phyloP scores from a whole-genome alignment of 2,797 vertebrate genomes.

The Pangasius larnaudii region DNA sequence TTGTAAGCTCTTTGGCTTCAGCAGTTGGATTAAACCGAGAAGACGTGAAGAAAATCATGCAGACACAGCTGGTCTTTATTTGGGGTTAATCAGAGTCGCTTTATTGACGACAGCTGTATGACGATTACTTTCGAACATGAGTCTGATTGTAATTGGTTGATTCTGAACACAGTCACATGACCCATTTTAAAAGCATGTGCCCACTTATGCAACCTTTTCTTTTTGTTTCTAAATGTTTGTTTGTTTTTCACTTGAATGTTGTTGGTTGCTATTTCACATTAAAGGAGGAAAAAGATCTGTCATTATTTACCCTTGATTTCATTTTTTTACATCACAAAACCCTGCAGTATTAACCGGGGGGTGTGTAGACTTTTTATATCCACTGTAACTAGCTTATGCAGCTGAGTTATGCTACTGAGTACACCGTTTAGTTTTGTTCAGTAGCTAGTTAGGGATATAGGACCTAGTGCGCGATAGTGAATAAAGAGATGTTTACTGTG shows the following conservation, averaged over 20 bases:
- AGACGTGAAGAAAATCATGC: not conserved
- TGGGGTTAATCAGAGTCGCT: not conserved
- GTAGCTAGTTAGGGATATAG: not conserved
- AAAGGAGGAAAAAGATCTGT: not conserved
- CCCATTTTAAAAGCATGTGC: not conserved
- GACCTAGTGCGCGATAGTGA: not conserved
- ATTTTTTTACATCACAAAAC: not conserved
- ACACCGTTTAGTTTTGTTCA: not conserved
- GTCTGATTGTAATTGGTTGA: no score
- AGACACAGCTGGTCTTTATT: not conserved
- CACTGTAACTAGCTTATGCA: not conserved
- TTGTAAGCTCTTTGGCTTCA: not conserved
- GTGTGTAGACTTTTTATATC: not conserved
- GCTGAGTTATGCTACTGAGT: not conserved
- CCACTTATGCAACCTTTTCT: not conserved
- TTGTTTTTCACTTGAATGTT: no score
- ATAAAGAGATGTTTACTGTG: slow-evolving; percentile 16
- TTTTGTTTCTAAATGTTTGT: no score
- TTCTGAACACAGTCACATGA: not conserved
- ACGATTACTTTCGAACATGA: not conserved
- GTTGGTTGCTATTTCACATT: not conserved
- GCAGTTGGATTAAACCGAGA: not conserved
- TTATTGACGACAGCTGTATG: not conserved
- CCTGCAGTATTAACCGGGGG: not conserved
- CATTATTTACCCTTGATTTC: not conserved